phyloP scores from a whole-genome alignment of 2,797 vertebrate species.

The Callimico goeldii region DNA sequence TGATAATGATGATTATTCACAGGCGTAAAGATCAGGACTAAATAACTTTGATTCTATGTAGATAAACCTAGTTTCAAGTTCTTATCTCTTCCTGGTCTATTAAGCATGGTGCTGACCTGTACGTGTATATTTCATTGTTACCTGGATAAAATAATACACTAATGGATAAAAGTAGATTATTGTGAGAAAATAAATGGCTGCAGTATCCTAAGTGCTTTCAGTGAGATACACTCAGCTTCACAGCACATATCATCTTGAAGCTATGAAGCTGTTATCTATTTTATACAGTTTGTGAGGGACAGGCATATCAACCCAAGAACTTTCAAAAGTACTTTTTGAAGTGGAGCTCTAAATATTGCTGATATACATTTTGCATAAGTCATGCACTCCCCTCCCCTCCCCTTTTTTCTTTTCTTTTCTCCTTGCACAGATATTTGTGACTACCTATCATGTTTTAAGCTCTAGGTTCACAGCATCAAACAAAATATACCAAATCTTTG shows the following conservation, averaged over 20 bases:
- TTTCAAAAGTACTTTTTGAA: not conserved
- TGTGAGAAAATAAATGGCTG: not conserved
- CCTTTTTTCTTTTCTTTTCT: not conserved
- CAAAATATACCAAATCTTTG: not conserved
- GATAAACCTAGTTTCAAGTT: not conserved
- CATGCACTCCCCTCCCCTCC: not conserved
- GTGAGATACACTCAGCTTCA: not conserved
- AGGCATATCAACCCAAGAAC: not conserved
- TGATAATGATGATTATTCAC: not conserved
- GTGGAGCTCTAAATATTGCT: not conserved
- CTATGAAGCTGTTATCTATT: not conserved
- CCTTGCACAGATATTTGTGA: not conserved
- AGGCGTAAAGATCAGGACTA: not conserved
- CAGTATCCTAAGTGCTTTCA: not conserved
- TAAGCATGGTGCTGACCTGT: not conserved
- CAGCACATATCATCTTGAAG: not conserved
- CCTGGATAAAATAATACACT: not conserved
- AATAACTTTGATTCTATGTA: not conserved
- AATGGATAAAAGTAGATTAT: not conserved
- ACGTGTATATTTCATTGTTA: not conserved
- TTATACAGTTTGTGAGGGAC: not conserved
- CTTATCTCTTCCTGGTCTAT: not conserved
- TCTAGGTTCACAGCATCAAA: not conserved
- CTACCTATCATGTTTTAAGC: not conserved
- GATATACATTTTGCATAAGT: not conserved